Evolutionary conservation across 2,113 vertebrate species (phyloP).

Genomic region (Scytalopus superciliaris): DNA sequence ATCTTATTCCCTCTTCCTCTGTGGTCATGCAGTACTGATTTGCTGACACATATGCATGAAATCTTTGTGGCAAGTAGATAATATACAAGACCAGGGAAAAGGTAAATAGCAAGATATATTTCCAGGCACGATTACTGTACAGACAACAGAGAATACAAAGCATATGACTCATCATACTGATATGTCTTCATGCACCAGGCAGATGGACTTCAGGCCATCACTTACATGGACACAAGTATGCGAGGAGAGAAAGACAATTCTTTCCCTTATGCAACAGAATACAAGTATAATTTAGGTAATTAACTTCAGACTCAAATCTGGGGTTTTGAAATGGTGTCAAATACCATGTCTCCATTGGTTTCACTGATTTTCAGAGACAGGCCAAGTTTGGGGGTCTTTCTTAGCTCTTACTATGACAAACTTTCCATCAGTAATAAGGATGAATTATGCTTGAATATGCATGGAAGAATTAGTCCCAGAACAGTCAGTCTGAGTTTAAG

Average conservation of each 20-base stretch:
- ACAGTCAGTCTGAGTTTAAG: background rate
- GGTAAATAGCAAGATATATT: background rate
- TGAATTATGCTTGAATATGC: background rate
- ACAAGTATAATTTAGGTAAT: background rate
- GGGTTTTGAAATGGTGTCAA: background rate
- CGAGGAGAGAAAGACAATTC: background rate
- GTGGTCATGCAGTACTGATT: background rate
- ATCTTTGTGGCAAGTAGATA: background rate
- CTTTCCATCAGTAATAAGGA: background rate
- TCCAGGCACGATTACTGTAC: background rate
- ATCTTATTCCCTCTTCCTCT: background rate
- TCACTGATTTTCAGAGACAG: background rate
- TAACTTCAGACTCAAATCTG: background rate
- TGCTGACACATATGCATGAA: background rate
- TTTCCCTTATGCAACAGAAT: background rate
- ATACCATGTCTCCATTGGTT: background rate
- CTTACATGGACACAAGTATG: rapidly evolving
- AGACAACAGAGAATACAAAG: background rate
- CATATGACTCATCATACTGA: background rate
- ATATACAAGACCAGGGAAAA: background rate
- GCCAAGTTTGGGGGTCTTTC: background rate
- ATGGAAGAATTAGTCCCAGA: background rate
- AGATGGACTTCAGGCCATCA: background rate
- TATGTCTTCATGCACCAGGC: background rate
- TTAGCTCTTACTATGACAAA: background rate